A percentile compares a stretch with the other conserved stretches of the same genome.
phyloP scores from a whole-genome alignment of 2,888 invertebrate species.

The Lepidochitona cinerea region DNA sequence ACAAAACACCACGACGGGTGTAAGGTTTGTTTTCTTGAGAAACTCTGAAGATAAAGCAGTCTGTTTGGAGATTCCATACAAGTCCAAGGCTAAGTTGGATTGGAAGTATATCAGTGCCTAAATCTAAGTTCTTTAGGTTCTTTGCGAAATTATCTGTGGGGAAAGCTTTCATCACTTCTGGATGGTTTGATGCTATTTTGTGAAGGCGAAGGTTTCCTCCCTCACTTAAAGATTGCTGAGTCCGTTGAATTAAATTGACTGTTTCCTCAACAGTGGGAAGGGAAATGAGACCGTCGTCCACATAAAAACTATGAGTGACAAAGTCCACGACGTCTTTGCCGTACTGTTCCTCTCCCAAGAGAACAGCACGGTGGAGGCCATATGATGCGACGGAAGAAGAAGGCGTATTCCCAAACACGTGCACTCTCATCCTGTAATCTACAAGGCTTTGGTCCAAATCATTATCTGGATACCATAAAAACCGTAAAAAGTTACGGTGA shows the following conservation, averaged over 20 bases:
- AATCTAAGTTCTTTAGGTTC: not conserved
- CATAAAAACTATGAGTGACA: not conserved
- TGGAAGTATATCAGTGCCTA: not conserved
- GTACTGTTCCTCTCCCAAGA: too few relatives aligned
- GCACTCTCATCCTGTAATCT: not conserved
- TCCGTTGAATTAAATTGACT: not conserved
- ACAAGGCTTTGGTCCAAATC: too few relatives aligned
- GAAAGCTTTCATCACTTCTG: not conserved
- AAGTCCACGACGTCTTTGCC: not conserved
- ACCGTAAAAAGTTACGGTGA: not conserved
- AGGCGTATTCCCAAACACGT: not conserved
- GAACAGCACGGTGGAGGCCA: too few relatives aligned
- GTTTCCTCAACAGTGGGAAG: not conserved
- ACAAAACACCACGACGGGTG: slow-evolving; percentile 19
- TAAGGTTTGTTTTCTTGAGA: slow-evolving; percentile 6
- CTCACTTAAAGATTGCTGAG: not conserved
- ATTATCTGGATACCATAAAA: not conserved
- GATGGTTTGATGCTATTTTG: not conserved
- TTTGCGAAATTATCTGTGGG: not conserved
- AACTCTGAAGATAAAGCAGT: not conserved
- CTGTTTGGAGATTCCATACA: not conserved
- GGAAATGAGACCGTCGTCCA: not conserved
- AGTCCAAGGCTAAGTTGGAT: slow-evolving; percentile 4
- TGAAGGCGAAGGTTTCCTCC: not conserved
- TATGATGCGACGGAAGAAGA: not conserved